Evolutionary conservation across 2,888 invertebrate species (phyloP), one percentile per base, ranked within the genome.

Genomic region (Apodemia mormo): DNA sequence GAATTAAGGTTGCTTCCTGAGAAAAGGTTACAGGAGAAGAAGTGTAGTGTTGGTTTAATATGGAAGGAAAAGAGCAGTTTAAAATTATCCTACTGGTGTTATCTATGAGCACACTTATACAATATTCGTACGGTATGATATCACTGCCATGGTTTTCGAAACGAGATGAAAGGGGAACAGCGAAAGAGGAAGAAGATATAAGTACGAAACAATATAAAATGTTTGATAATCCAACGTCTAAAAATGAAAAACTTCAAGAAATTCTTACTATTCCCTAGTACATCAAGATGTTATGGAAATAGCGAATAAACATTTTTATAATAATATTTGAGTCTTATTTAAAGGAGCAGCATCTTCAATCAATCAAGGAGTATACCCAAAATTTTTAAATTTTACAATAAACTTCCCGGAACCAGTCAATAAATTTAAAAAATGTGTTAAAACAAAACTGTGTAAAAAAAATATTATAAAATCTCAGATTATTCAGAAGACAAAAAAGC

Each of bases 51-150:
- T 14, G 2, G 45, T 22, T 14, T 5, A 58, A 79, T 74, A 90
- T 92, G 91, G 87, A 92, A 72, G 83, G 70, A 77, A 81, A 72
- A 45, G 87, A 87, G 49, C 87, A 88, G 72, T 66, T 89, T 6
- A 87, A 86, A 78, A 78, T 91, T 1, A 12, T 89, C n/a, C 73
- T 85, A 64, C 52, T 89, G 70, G 82, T 84, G 2, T 71, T 87
- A 70, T 84, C 89, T 6, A 85, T 89, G 86, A 74, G 82, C 8
- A 79, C 86, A n/a, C 79, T 84, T 56, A 70, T 90, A 9, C 84
- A 83, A 12, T 90, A 88, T 75, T 88, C 90, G 1, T 90, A 78
- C 70, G 89, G 89, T 10, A 71, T 86, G 68, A 78, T 86, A 68
- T 76, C 80, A 58, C 14, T 78, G 65, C 80, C 82, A 0, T 61